Conservation (phyloP, 2,797 vertebrate species). For the Botia kubotai region DNA sequence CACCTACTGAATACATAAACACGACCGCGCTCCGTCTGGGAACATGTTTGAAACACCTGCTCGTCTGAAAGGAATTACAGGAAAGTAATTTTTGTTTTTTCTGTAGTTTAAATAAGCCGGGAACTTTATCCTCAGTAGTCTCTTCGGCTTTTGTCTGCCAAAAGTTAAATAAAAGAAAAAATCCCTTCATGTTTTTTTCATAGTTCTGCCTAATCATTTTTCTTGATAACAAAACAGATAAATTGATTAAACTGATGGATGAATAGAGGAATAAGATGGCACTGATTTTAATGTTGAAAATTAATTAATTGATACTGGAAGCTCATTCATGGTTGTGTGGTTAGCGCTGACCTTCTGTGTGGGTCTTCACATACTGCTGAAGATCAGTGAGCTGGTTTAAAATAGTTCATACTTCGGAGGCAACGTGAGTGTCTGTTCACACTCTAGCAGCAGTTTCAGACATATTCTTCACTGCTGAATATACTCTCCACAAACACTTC, state of each 20-base stretch:
- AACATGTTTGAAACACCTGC: constrained; percentile 57
- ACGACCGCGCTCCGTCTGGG: constrained; percentile 38
- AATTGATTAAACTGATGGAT: constrained; percentile 16
- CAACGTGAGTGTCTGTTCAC: neutral
- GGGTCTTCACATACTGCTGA: no score
- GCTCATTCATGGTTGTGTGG: no score
- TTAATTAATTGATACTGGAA: no score
- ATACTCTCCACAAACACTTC: no score
- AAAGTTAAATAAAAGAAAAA: constrained; percentile 18
- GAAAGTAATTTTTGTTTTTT: constrained; percentile 42
- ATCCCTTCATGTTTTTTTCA: constrained; percentile 20
- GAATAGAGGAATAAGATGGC: constrained; percentile 5
- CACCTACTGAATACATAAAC: constrained; percentile 54
- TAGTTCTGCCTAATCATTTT: constrained; percentile 2
- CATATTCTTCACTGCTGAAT: no score
- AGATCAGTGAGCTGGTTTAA: neutral
- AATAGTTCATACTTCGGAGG: constrained; percentile 26
- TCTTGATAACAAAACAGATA: neutral
- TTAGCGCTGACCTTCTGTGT: constrained; percentile 26
- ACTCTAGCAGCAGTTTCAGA: constrained; percentile 3
- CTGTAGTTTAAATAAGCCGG: constrained; percentile 1
- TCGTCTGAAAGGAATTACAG: constrained; percentile 37
- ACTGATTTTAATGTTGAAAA: no score
- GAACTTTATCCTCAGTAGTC: constrained; percentile 26
- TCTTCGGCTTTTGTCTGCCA: constrained; percentile 4